A percentile compares a stretch with the other conserved stretches of the same genome.
Evolutionary conservation across 2,888 invertebrate species (phyloP).

Genomic region (Eledona agricola): DNA sequence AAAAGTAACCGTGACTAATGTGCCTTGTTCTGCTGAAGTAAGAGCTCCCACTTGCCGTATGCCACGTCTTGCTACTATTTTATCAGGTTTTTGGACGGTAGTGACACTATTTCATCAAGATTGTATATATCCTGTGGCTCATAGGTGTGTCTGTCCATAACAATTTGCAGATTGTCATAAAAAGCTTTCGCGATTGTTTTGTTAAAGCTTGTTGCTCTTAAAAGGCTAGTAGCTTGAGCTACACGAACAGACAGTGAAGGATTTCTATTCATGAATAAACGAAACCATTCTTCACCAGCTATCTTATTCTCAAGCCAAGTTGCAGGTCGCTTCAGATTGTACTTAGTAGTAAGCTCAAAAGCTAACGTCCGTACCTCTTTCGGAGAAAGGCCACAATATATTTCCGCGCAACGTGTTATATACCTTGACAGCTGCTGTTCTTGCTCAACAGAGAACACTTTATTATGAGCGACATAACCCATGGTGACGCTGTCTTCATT

Average conservation of each 20-base stretch:
- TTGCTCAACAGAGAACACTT: slow-evolving; percentile 29
- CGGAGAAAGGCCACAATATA: slow-evolving; percentile 41
- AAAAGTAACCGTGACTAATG: slow-evolving; percentile 45
- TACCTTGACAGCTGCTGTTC: slow-evolving; percentile 38
- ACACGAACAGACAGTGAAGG: slow-evolving; percentile 39
- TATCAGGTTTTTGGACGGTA: slow-evolving; percentile 56
- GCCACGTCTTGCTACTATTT: slow-evolving; percentile 51
- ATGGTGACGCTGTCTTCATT: no score
- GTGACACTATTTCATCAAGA: slow-evolving; percentile 57
- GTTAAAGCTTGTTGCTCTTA: slow-evolving; percentile 41
- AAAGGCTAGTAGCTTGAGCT: slow-evolving; percentile 44
- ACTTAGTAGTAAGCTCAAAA: slow-evolving; percentile 42
- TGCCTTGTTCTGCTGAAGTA: slow-evolving; percentile 50
- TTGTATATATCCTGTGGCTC: slow-evolving; percentile 55
- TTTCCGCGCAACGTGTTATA: slow-evolving; percentile 38
- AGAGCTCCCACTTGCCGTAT: slow-evolving; percentile 49
- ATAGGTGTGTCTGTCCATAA: slow-evolving; percentile 45
- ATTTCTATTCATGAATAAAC: slow-evolving; percentile 43
- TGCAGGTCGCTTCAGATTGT: slow-evolving; percentile 38
- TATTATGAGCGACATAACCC: no score
- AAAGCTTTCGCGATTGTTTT: no score
- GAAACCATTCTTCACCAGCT: slow-evolving; percentile 45
- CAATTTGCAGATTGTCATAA: no score
- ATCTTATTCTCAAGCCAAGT: slow-evolving; percentile 44
- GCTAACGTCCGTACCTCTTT: slow-evolving; percentile 42